Evolutionary conservation across 1,140 invertebrate genomes (phyloP), one percentile per base, ranked within the genome.

Genomic region (Micrasema minimum): DNA sequence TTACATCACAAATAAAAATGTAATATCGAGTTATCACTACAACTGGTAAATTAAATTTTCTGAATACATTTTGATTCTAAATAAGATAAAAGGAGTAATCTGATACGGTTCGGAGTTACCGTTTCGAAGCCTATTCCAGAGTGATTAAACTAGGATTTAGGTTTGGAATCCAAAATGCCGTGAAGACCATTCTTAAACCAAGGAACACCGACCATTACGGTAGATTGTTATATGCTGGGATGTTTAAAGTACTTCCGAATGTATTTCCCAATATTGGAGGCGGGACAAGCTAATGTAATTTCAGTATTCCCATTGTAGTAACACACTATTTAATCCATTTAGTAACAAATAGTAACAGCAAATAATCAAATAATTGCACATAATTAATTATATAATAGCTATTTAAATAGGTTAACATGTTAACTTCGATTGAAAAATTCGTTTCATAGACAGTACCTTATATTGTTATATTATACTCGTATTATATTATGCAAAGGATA

Each of bases 211-310:
- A 9, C 50, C 31, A 18, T 11, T 51, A 18, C 20, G n/a, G n/a
- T 31, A 16, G 12, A 51, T 51, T 23, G 48, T 20, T 20, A 18
- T 51, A 51, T 51, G 48, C 12, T 10, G 16, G 57, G 12, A 62
- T 62, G 57, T 41, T 62, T 26, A 43, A 45, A 23, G 38, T 45
- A 45, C 57, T 62, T 62, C 45, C 45, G 57, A 62, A 45, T 45
- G 38, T 45, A 45, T 45, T 62, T 45, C 37, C 41, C 7, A 31
- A 43, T 50, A 50, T 65, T 50, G 57, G 23, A 50, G 14, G 62
- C 62, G 43, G n/a, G 45, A 31, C 62, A 22, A 35, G 43, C 45
- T 48, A 37, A 65, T 50, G 62, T 65, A 65, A 65, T 65, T 65
- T 50, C 22, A 16, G 45, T 35, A 12, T 10, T 23, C 14, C 43